Percentiles rank a stretch among this genome's conserved stretches.
These are phyloP conservation scores for Garra rufa DNA, from an alignment of 2,113 vertebrate species.

Conservation along the genomic window DNA sequence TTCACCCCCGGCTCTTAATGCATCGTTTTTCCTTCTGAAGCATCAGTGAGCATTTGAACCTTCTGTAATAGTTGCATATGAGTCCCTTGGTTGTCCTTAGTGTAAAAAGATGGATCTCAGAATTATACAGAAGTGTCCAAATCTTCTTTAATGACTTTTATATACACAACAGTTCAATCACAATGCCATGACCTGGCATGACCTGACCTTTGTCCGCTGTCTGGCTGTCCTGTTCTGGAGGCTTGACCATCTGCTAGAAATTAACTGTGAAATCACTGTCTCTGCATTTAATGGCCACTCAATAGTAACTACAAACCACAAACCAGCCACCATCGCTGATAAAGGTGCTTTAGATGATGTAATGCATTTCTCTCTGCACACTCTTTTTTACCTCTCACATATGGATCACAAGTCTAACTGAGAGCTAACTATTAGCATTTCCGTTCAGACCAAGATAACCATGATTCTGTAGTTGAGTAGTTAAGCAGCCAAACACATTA, in stretches of 20 bases:
- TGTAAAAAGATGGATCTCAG: no score
- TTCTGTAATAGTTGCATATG: no score
- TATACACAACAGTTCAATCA: background rate
- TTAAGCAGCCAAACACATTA: background rate
- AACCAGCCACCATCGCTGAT: background rate
- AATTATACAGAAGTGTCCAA: no score
- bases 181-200: background rate
- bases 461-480: background rate
- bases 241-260: constrained; percentile 11
- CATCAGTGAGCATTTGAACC: no score
- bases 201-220: background rate
- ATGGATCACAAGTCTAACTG: background rate
- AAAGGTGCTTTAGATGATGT: background rate
- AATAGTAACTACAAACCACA: background rate
- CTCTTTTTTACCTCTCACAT: background rate
- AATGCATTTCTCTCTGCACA: background rate
- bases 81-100: no score
- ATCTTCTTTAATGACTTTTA: background rate
- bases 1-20: no score
- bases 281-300: background rate
- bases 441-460: background rate
- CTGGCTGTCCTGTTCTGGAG: background rate
- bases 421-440: background rate
- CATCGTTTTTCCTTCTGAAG: no score
- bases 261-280: background rate